A percentile compares a stretch with the other conserved stretches of the same genome.
These are phyloP conservation scores for Dusona sp. DNA, from an alignment of 2,888 invertebrate genomes.

Conservation along the genomic window DNA sequence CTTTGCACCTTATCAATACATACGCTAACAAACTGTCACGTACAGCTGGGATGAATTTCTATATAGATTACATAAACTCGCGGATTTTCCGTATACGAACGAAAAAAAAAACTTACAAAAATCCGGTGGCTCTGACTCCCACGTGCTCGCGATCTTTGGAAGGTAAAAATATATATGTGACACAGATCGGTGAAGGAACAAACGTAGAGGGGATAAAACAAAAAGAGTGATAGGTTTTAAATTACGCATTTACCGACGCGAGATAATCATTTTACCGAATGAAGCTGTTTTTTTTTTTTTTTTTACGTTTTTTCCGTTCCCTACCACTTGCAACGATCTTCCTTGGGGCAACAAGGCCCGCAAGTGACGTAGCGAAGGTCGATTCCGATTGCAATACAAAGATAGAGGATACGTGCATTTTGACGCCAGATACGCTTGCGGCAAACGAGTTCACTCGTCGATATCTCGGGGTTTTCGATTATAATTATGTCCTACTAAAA, in stretches of 20 bases:
- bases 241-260: conserved; percentile 18
- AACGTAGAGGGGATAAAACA: not conserved
- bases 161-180: not conserved
- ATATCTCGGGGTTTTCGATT: not conserved
- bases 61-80: conserved; percentile 2
- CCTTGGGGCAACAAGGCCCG: conserved; percentile 22
- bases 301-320: not conserved
- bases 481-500: not conserved
- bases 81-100: not conserved
- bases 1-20: not conserved
- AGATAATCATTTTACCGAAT: conserved; percentile 31
- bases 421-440: not conserved
- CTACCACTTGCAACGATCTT: conserved; percentile 6
- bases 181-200: conserved; percentile 3
- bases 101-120: not conserved
- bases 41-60: not conserved
- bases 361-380: conserved; percentile 47
- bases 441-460: conserved; percentile 18
- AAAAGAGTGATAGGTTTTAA: conserved; percentile 8
- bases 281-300: conserved; percentile 11
- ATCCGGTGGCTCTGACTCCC: not conserved
- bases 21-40: conserved; percentile 6
- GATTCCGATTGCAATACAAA: conserved; percentile 25
- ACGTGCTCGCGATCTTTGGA: conserved; percentile 23
- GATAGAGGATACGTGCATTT: conserved; percentile 10